Percentiles rank a stretch among this genome's conserved stretches.
phyloP scores from a whole-genome alignment of 1,140 invertebrate species.

The Lerema accius region DNA sequence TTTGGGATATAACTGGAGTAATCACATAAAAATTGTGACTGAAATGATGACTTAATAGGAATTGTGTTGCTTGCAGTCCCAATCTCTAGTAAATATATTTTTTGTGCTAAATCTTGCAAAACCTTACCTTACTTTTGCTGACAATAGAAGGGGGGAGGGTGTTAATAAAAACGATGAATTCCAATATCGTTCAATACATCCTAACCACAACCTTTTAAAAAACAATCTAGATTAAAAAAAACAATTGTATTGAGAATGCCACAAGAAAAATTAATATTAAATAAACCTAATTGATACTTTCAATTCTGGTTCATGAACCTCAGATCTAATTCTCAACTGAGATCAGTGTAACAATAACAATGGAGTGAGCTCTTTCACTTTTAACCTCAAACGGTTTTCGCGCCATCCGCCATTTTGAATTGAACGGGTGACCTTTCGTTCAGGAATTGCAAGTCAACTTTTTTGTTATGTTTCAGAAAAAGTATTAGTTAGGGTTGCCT shows the following conservation, averaged over 20 bases:
- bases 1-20: too few relatives aligned
- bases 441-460: constrained; percentile 16
- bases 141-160: too few relatives aligned
- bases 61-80: too few relatives aligned
- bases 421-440: constrained; percentile 30
- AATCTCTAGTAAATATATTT: too few relatives aligned
- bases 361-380: constrained; percentile 33
- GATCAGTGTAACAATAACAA: constrained; percentile 24
- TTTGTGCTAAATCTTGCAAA: too few relatives aligned
- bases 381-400: constrained; percentile 35
- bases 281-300: constrained; percentile 5
- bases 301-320: constrained; percentile 18
- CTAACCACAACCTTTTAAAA: too few relatives aligned
- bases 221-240: too few relatives aligned
- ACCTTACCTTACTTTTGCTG: too few relatives aligned
- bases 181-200: too few relatives aligned
- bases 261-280: neutral
- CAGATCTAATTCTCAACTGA: constrained; percentile 24
- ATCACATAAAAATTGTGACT: too few relatives aligned
- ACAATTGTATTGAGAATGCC: neutral
- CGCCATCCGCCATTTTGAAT: constrained; percentile 24
- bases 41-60: too few relatives aligned
- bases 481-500: neutral
- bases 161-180: too few relatives aligned
- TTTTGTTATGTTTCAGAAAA: neutral